Evolutionary conservation across 2,797 vertebrate genomes (phyloP), one percentile per base, ranked within the genome.

Genomic region (Sebastiscus albofasciatus): DNA sequence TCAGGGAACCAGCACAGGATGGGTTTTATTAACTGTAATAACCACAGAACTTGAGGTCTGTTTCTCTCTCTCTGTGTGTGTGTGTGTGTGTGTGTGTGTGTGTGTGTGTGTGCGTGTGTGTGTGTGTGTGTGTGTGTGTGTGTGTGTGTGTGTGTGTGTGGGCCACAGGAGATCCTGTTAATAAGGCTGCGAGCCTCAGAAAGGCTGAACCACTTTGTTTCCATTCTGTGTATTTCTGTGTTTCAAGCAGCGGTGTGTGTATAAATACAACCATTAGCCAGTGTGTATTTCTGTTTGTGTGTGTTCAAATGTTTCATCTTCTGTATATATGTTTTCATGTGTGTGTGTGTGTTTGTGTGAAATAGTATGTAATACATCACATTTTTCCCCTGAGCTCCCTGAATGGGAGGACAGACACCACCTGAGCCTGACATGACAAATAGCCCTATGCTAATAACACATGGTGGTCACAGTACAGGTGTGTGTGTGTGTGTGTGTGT

Each of bases 1-100:
- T 83, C 59, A 70, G 64, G 68, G 71, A 86, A 72, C 84, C 56
- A 70, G 85, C 81, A 34, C 81, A 86, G 83, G 84, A 83, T 82
- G 67, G 77, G 46, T 89, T 91, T 92, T 89, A 93, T 92, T 90
- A 90, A 90, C 87, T 81, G 58, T 83, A 89, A 92, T 84, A 85
- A 82, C 72, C 80, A 83, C 71, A 79, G 70, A 81, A 83, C 81
- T 76, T 74, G 67, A 42, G 56, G 65, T 89, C 52, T 68, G 77
- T 73, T 79, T 88, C 59, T 77, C 22, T 84, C 72, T 82, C 36
- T 39, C 22, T 20, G n/a, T 59, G 39, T 72, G 61, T 59, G 64
- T 81, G 33, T 67, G 65, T 64, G 33, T 65, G 33, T 49, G 52
- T 14, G 36, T 46, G 46, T 33, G 75, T 73, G 74, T 69, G 56